These are phyloP conservation scores for Halocynthia roretzi DNA, from an alignment of 23 tunicate species.

Conservation along the genomic window DNA sequence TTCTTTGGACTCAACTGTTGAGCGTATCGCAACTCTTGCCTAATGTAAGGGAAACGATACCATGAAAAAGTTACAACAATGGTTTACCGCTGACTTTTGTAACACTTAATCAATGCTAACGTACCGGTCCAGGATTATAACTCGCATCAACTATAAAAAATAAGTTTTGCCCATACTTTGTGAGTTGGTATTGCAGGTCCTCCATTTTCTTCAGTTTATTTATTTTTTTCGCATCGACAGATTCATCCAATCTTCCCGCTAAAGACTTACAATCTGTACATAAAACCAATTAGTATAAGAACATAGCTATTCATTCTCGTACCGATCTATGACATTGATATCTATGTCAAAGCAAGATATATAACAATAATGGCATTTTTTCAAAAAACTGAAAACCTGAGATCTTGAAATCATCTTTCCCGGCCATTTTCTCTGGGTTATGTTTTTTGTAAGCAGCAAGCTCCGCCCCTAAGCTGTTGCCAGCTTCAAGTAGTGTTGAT, in stretches of 20 bases:
- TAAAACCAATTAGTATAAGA: neutral
- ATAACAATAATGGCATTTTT: too few species aligned
- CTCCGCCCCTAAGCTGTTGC: conserved; percentile 62
- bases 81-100: too few species aligned
- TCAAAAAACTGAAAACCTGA: neutral
- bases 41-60: neutral
- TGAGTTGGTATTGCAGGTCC: conserved; percentile 63
- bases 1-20: neutral
- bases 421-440: conserved; percentile 2
- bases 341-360: too few species aligned
- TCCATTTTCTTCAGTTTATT: conserved; percentile 47
- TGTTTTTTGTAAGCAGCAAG: neutral
- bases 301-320: neutral
- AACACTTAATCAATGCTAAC: too few species aligned
- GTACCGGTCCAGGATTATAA: too few species aligned
- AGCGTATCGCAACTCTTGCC: conserved; percentile 26
- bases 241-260: too few species aligned
- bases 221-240: neutral
- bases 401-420: conserved; percentile 8
- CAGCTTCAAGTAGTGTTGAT: conserved; percentile 42
- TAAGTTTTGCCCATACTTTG: conserved; percentile 37
- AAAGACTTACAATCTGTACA: neutral
- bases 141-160: neutral
- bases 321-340: too few species aligned
- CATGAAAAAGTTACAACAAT: too few species aligned